Evolutionary conservation across 2,113 vertebrate genomes (phyloP).

Genomic region (Vombatus ursinus): DNA sequence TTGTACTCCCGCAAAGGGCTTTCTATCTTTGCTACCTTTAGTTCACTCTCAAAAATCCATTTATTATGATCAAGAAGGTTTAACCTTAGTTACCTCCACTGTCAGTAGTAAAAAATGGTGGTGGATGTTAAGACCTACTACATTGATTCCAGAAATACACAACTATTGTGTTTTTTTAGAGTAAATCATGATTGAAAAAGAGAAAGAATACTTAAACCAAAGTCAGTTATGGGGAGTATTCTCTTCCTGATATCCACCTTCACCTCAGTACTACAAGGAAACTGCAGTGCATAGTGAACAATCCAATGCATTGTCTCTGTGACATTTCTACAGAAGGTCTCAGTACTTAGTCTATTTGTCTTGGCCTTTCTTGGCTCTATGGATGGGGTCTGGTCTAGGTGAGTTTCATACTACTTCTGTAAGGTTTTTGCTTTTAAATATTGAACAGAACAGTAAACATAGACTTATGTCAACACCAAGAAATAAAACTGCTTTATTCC

Average conservation of each 20-base stretch:
- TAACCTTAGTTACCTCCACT: background rate
- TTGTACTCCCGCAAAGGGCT: background rate
- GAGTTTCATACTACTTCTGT: conserved; percentile 47
- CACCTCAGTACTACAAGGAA: conserved; percentile 50
- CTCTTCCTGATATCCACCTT: conserved; percentile 61
- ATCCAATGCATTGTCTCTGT: background rate
- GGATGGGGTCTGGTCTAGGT: conserved; percentile 47
- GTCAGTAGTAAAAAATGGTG: conserved; percentile 30
- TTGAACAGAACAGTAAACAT: conserved; percentile 50
- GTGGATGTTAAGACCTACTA: conserved; percentile 20
- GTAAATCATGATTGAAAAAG: conserved; percentile 36
- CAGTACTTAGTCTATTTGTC: conserved; percentile 7
- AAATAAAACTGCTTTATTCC: conserved; percentile 43
- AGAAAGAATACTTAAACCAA: conserved; percentile 65
- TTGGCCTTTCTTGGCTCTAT: conserved; percentile 50
- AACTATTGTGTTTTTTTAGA: conserved; percentile 6
- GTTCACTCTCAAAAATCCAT: conserved; percentile 32
- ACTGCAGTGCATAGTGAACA: conserved; percentile 10
- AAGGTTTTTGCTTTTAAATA: conserved; percentile 26
- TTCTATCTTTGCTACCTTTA: conserved; percentile 39
- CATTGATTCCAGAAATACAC: background rate
- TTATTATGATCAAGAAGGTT: conserved; percentile 33
- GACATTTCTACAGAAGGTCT: conserved; percentile 33
- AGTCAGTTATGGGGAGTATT: conserved; percentile 53
- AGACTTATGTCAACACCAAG: conserved; percentile 50